Conservation (phyloP, 1,140 invertebrate genomes). For the Formica exsecta region DNA sequence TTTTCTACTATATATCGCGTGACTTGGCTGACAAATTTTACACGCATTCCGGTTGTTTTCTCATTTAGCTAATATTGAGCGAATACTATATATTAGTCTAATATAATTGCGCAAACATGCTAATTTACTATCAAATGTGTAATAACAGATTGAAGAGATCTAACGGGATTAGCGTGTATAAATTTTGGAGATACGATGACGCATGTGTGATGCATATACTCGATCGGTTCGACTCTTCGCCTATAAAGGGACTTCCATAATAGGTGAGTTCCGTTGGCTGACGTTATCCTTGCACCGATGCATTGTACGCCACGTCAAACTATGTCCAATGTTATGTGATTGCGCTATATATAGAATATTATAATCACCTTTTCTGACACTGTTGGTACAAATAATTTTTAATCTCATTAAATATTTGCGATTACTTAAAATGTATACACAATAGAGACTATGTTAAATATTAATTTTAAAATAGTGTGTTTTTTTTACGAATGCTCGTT, state of each 20-base stretch:
- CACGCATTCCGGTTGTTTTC: neutral
- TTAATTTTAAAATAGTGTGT: neutral
- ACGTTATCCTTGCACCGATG: conserved; percentile 16
- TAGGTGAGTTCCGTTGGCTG: neutral
- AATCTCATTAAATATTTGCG: neutral
- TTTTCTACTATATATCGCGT: neutral
- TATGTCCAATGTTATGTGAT: neutral
- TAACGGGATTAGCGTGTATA: neutral
- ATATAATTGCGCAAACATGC: neutral
- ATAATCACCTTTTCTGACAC: neutral
- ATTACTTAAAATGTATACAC: neutral
- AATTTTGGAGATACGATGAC: neutral
- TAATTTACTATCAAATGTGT: neutral
- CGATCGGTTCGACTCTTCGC: conserved; percentile 5
- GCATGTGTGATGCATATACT: conserved; percentile 13
- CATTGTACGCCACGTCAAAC: neutral
- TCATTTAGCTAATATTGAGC: neutral
- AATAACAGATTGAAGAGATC: conserved; percentile 4
- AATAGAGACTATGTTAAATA: neutral
- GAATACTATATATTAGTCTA: neutral
- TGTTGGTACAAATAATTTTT: neutral
- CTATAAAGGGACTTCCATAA: conserved; percentile 38
- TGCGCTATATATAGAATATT: neutral
- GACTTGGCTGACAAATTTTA: neutral
- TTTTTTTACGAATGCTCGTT: neutral